These are phyloP conservation scores for Bos javanicus DNA, from an alignment of 2,113 vertebrate genomes.

Conservation along the genomic window DNA sequence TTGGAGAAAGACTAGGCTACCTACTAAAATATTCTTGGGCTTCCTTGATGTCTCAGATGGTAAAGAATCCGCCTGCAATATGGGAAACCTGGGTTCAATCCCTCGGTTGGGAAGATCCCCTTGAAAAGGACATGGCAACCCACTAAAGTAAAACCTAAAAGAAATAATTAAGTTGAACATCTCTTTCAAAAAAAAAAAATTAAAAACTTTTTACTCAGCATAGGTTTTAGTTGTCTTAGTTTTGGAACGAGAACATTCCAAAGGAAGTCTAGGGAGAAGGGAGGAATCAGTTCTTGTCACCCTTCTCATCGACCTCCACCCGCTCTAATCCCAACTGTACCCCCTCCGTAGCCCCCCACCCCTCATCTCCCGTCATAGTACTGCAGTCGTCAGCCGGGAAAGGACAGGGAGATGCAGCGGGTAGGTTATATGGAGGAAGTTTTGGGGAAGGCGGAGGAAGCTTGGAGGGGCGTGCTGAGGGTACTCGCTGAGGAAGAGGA, in stretches of 20 bases:
- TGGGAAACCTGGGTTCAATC: neutral
- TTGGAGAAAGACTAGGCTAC: neutral
- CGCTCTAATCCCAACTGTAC: neutral
- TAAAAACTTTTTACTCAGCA: neutral
- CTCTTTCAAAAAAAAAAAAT: neutral
- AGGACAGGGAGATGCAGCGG: neutral
- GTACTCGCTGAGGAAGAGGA: neutral
- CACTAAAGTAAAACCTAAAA: neutral
- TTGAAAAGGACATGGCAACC: neutral
- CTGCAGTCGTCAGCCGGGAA: neutral
- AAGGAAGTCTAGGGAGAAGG: neutral
- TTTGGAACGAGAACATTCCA: neutral
- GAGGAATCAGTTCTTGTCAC: neutral
- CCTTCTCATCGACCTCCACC: neutral
- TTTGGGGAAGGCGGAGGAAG: neutral
- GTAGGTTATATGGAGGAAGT: neutral
- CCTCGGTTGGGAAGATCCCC: neutral
- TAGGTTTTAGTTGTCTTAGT: neutral
- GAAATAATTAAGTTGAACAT: neutral
- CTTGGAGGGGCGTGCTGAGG: neutral
- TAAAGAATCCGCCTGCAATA: neutral
- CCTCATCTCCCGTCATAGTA: accelerated
- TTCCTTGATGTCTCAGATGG: neutral
- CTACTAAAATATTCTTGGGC: neutral
- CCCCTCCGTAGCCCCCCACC: accelerated